Percentiles rank a stretch among this genome's conserved stretches.
Evolutionary conservation across 2,888 invertebrate genomes (phyloP).

Genomic region (Kryphioiulus occultus): DNA sequence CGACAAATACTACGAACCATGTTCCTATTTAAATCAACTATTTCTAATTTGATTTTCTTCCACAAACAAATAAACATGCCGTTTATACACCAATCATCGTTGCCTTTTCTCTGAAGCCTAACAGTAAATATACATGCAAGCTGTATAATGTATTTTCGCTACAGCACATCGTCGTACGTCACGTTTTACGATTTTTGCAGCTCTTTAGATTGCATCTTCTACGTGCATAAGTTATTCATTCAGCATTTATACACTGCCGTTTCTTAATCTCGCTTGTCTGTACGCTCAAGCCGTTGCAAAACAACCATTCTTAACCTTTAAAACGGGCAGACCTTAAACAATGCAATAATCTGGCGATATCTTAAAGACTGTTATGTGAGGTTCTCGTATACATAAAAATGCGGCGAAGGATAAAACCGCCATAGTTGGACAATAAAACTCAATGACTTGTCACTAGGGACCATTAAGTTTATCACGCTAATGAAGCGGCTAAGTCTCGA

Average conservation of each 20-base stretch:
- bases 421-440: conserved; percentile 42
- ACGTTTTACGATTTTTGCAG: not conserved
- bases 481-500: conserved; percentile 43
- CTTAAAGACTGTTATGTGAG: conserved; percentile 11
- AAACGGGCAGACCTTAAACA: not conserved
- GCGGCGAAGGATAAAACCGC: not conserved
- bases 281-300: not conserved
- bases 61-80: not conserved
- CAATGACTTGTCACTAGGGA: conserved; percentile 47
- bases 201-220: not conserved
- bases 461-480: conserved; percentile 46
- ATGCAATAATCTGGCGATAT: conserved; percentile 19
- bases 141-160: not conserved
- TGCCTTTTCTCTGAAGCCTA: not conserved
- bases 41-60: not conserved
- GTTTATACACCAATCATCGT: not conserved
- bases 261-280: conserved; percentile 19
- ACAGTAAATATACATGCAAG: no score
- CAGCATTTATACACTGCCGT: not conserved
- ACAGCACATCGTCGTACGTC: not conserved
- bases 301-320: not conserved
- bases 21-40: no score
- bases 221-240: conserved; percentile 25
- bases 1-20: no score
- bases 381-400: not conserved